A percentile compares a stretch with the other conserved stretches of the same genome.
Conservation (phyloP, 2,113 vertebrate species). For the Hepsetus odoe region DNA sequence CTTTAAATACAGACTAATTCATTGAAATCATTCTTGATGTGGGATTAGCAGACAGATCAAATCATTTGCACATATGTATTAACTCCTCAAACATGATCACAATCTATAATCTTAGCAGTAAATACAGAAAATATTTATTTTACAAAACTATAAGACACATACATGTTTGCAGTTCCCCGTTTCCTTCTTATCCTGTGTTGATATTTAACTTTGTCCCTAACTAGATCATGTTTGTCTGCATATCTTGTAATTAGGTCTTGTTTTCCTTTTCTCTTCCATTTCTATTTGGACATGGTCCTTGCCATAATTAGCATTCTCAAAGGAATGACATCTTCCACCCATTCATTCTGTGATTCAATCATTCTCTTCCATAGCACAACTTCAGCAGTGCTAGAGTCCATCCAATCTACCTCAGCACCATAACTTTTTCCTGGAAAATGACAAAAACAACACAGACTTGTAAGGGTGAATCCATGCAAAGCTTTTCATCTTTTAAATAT, state of each 20-base stretch:
- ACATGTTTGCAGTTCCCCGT: not conserved
- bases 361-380: conserved; percentile 86
- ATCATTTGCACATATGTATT: not conserved
- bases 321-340: conserved; percentile 87
- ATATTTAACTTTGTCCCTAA: not conserved
- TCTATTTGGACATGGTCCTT: conserved; percentile 79
- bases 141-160: conserved; percentile 11
- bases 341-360: conserved; percentile 82
- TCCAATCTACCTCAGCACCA: conserved; percentile 86
- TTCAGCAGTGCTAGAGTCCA: conserved; percentile 89
- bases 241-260: not conserved
- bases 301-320: conserved; percentile 87
- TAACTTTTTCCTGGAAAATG: conserved; percentile 85
- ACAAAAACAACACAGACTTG: conserved; percentile 19
- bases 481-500: not conserved
- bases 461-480: not conserved
- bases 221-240: not conserved
- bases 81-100: not conserved
- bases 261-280: not conserved
- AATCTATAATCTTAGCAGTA: not conserved
- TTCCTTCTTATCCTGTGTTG: conserved; percentile 1
- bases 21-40: too few species aligned
- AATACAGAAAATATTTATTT: conserved; percentile 8
- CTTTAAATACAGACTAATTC: too few species aligned
- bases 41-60: too few species aligned